Evolutionary conservation across 1,140 invertebrate genomes (phyloP), one percentile per base, ranked within the genome.

Genomic region (Zophobas morio): DNA sequence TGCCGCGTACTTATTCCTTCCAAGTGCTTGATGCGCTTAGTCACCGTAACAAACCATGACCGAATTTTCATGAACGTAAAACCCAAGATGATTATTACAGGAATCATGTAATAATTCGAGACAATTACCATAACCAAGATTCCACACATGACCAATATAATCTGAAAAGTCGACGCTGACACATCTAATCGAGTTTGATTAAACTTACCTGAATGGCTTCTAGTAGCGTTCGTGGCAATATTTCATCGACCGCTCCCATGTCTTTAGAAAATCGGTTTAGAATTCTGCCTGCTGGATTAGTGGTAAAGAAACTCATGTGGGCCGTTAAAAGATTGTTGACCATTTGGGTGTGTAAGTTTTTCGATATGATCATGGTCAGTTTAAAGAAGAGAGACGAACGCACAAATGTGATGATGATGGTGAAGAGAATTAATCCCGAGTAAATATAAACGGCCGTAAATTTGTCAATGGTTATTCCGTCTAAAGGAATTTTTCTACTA

Each of bases 221-320:
- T 74, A 96, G 88, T 70, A 94, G 89, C 4, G 91, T 88, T 57
- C 89, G 87, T 72, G 96, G 96, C 8, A 98, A 85, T 0, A 93
- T 84, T 85, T 98, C 96, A 84, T 98, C 96, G 78, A 96, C 91
- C 0, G 92, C 90, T 0, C 94, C 93, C 83, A 94, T 89, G 78
- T 94, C 93, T 85, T 93, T 94, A 0, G 92, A 90, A 79, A 94
- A 94, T 20, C 20, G 20, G 20, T 20, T 20, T 20, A 20, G 20
- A 20, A 20, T 20, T 20, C 20, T 20, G 20, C 49, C 93, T 84
- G 83, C 94, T 94, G 94, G 93, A 85, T 97, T 97, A 8, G 91
- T 93, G 80, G 96, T 95, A 85, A 98, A 98, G 87, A 98, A 98
- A 4, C 90, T 88, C 90, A 97, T 96, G 0, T 93, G 94, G 0